Base-by-base conservation (phyloP, 2,888 invertebrate species). In the Ormyrus thymus region DNA sequence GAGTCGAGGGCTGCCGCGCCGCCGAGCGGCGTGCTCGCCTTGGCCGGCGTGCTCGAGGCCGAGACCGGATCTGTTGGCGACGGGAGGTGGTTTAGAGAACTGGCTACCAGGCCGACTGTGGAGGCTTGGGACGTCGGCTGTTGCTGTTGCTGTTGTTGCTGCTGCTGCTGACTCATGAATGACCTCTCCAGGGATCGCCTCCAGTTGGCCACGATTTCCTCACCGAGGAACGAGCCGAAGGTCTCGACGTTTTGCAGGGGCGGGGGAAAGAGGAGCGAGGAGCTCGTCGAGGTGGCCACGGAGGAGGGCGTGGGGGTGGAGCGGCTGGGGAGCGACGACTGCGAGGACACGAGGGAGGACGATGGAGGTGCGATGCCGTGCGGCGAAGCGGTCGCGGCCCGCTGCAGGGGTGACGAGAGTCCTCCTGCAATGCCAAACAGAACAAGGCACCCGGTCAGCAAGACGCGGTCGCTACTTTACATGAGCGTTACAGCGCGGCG, bases 131-230 rank as follows among this genome's bases (percentile, higher is more conserved):
- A 75, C 76, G 81, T 81, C 69, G 80, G 83, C 84, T 53, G 71
- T 84, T 88, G 87, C 74, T 82, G 84, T 85, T 88, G 87, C 7
- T 87, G 86, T 50, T 87, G 87, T 29, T 86, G 87, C 13, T 86
- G 87, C 66, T 88, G 88, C 80, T 89, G 89, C 83, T 89, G 88
- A 83, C 84, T 89, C 86, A 89, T 89, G 86, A 89, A 87, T 82
- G 89, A 87, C 83, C 89, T 87, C 89, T 94, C 94, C 88, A 94
- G 92, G 86, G 93, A 93, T 86, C 94, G 93, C 88, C 95, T 93
- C 94, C 95, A 95, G 90, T 94, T 94, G 86, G 93, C 94, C 90
- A 96, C 96, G 90, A 96, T 94, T 90, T 96, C 95, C 90, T 95
- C 95, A 90, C 96, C 96, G 89, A 95, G 92, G 88, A 94, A 92